phyloP scores from a whole-genome alignment of 2,888 invertebrate genomes.

The Erebia ligea region DNA sequence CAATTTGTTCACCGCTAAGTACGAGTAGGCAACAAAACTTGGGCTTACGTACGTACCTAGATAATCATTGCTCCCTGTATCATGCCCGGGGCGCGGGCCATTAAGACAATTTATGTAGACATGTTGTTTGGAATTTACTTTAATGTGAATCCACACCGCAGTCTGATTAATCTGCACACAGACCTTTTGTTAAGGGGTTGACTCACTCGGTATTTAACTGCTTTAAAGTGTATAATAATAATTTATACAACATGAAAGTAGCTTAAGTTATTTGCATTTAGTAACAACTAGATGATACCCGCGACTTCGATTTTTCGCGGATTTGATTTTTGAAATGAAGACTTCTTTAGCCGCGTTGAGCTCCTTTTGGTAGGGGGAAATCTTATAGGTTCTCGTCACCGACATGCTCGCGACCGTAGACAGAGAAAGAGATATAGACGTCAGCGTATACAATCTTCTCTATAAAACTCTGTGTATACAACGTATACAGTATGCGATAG shows the following conservation, averaged over 20 bases:
- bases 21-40: slow-evolving; percentile 20
- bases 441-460: too few relatives aligned
- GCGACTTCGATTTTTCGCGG: too few relatives aligned
- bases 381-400: too few relatives aligned
- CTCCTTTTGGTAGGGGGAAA: too few relatives aligned
- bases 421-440: too few relatives aligned
- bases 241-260: not conserved
- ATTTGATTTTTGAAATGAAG: too few relatives aligned
- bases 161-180: slow-evolving; percentile 66
- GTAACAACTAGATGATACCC: not conserved
- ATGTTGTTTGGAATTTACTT: slow-evolving; percentile 76
- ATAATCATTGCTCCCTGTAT: slow-evolving; percentile 31
- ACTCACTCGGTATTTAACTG: slow-evolving; percentile 13
- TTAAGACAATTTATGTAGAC: slow-evolving; percentile 75
- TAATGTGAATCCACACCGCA: slow-evolving; percentile 66
- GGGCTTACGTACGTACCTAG: slow-evolving; percentile 9
- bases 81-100: slow-evolving; percentile 51
- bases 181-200: slow-evolving; percentile 39
- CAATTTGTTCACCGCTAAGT: slow-evolving; percentile 16
- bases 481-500: too few relatives aligned
- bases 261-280: not conserved
- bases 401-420: too few relatives aligned
- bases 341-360: too few relatives aligned
- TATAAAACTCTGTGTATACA: too few relatives aligned
- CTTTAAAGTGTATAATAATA: not conserved